Conservation (phyloP, 2,113 vertebrate genomes). For the Datnioides undecimradiatus region DNA sequence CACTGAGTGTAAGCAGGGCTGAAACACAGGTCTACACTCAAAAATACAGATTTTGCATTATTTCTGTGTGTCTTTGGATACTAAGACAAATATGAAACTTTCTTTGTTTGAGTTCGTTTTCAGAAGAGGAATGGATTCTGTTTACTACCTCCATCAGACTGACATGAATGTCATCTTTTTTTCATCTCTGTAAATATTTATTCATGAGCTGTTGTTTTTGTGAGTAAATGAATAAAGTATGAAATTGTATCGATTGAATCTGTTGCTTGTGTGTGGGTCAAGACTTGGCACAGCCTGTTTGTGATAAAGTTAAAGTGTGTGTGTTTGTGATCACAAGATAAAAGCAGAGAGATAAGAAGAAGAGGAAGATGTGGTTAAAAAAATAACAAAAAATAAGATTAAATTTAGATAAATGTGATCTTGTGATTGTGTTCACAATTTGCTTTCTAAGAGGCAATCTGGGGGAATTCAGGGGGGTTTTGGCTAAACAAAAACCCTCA, state of each 20-base stretch:
- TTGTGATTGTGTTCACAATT: not conserved
- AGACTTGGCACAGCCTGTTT: no score
- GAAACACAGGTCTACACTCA: conserved; percentile 1
- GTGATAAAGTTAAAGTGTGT: not conserved
- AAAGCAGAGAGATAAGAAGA: not conserved
- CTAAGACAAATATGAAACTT: not conserved
- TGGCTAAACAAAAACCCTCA: no score
- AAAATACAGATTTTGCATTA: not conserved
- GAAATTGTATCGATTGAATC: not conserved
- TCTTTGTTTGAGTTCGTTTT: conserved; percentile 9
- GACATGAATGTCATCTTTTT: conserved; percentile 58
- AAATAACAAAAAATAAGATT: not conserved
- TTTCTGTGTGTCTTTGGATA: not conserved
- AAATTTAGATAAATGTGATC: not conserved
- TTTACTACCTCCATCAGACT: conserved; percentile 65
- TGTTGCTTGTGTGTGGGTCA: not conserved
- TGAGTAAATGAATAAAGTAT: conserved; percentile 45
- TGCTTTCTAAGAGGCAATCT: not conserved
- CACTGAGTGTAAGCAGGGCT: conserved; percentile 22
- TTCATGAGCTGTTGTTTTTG: conserved; percentile 31
- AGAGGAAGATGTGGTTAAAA: not conserved
- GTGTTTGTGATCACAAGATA: not conserved
- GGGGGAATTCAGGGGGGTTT: no score
- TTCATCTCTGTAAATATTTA: conserved; percentile 60
- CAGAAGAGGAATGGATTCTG: not conserved